Evolutionary conservation across 1,140 invertebrate genomes (phyloP), one percentile per base, ranked within the genome.

Genomic region (Psix sp.): DNA sequence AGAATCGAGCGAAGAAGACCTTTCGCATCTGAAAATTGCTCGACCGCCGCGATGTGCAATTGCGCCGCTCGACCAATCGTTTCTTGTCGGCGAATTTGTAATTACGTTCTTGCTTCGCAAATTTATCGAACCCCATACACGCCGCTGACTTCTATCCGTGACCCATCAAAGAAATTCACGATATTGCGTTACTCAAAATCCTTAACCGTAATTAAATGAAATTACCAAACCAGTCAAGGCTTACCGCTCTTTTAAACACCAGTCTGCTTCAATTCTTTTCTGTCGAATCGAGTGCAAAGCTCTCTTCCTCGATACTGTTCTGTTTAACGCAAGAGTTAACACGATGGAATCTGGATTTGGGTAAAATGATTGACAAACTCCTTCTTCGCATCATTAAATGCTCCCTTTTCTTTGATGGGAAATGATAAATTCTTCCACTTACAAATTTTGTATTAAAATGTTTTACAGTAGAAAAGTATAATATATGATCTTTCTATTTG

Each of bases 61-160:
- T 77, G 60, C 66, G 38, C 33, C 42, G 60, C 49, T 59, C 71
- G 66, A 67, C 57, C 54, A 67, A 70, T 77, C 70, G 63, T 66
- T 77, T 71, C 66, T 71, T 70, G 71, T 60, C 66, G 56, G 52
- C 65, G 57, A 74, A 74, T 74, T 74, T 67, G 75, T 77, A 77
- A 77, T 77, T 77, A 73, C 75, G 75, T 74, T 77, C 71, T 74
- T 74, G 66, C 66, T 33, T 49, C 21, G 59, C 49, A 71, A 76
- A 76, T 76, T 76, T 67, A 76, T 71, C 62, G 73, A 75, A 63
- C 51, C 65, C 56, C 33, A 43, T 33, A 14, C 49, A 49, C 36
- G 26, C 20, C 5, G 21, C 29, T 57, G 40, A 56, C 65, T 74
- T 74, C 63, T 63, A 38, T 29, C 18, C 21, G 33, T 40, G 63